Evolutionary conservation across 2,888 invertebrate genomes (phyloP).

Genomic region (Diarsia rubi): DNA sequence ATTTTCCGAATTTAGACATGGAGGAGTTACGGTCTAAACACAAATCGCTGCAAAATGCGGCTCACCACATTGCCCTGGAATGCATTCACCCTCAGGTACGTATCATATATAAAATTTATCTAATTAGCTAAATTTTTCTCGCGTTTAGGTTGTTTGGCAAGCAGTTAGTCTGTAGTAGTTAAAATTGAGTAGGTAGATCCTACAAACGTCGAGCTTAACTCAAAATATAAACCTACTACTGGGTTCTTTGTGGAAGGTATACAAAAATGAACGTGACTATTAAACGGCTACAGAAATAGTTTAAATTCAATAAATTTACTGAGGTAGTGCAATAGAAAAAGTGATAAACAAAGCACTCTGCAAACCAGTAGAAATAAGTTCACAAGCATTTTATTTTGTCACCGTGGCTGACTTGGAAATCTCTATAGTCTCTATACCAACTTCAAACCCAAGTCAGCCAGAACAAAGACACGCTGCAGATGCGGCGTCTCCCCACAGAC

Average conservation of each 20-base stretch:
- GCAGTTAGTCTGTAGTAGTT: neutral
- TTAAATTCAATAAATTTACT: neutral
- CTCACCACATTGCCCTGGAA: conserved; percentile 86
- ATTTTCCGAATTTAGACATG: conserved; percentile 70
- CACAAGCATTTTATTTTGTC: no score
- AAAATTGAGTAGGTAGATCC: neutral
- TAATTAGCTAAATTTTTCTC: neutral
- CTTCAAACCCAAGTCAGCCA: no score
- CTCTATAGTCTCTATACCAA: no score
- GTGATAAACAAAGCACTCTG: neutral
- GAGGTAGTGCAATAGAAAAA: neutral
- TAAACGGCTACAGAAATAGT: neutral
- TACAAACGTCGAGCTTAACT: neutral
- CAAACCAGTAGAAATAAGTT: neutral
- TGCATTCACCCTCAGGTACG: conserved; percentile 85
- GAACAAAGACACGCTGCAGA: no score
- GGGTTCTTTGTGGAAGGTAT: neutral
- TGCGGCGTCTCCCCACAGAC: no score
- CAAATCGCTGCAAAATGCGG: conserved; percentile 83
- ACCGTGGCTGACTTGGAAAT: no score
- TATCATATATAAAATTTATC: neutral
- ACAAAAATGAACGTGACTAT: neutral
- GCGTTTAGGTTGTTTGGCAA: neutral
- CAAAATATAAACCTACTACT: neutral
- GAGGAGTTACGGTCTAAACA: conserved; percentile 85